Evolutionary conservation across 2,113 vertebrate genomes (phyloP).

Genomic region (Nyctibius bracteatus): DNA sequence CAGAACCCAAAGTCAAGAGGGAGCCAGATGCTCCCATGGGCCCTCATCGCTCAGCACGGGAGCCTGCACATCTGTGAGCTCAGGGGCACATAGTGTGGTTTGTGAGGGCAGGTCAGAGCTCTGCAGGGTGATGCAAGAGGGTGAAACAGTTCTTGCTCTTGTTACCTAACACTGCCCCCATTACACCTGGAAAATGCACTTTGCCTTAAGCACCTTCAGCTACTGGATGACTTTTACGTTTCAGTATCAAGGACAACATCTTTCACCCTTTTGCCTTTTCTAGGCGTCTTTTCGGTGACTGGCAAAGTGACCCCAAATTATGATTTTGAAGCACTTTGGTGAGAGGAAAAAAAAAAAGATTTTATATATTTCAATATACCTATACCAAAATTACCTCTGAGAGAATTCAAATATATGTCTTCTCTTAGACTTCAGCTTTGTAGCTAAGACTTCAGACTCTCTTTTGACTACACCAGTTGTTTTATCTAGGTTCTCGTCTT

Average conservation of each 20-base stretch:
- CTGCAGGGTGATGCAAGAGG: not conserved
- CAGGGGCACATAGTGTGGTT: accelerated
- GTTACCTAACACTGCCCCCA: not conserved
- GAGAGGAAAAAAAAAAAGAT: not conserved
- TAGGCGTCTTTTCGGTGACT: not conserved
- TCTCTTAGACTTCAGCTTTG: not conserved
- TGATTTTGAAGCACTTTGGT: not conserved
- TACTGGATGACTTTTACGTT: not conserved
- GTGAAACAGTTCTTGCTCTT: not conserved
- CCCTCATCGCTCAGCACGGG: accelerated
- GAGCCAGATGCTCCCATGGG: not conserved
- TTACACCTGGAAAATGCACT: not conserved
- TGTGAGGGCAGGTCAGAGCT: not conserved
- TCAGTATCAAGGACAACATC: not conserved
- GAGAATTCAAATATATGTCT: not conserved
- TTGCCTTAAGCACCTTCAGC: not conserved
- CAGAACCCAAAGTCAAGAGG: not conserved
- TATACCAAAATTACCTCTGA: not conserved
- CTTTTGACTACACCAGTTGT: not conserved
- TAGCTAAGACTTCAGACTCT: not conserved
- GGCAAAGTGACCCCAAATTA: not conserved
- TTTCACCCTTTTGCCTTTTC: not conserved
- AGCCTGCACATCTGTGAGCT: accelerated
- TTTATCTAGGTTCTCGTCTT: not conserved
- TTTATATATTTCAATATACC: not conserved